Evolutionary conservation across 2,113 vertebrate genomes (phyloP), one percentile per base, ranked within the genome.

Genomic region (Corythoichthys haematopterus): DNA sequence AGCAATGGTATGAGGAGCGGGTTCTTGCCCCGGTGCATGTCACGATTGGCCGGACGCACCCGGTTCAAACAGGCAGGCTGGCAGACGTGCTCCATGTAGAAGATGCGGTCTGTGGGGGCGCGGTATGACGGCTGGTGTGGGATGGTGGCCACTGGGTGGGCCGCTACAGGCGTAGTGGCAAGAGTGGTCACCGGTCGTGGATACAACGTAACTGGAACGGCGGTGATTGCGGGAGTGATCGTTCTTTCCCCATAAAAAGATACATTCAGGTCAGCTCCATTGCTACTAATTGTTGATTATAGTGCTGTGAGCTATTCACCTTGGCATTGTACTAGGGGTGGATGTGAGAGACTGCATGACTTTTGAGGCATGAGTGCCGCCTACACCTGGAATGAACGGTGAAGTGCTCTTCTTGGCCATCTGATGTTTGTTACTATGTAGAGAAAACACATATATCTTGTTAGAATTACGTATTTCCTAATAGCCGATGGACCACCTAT

Each of bases 361-460:
- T 75, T 79, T 90, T 6, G 89, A 87, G 40, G 86, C 81, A 3
- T 88, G 86, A 13, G 88, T 88, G 50, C 88, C 89, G 47, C 89
- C 89, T 4, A 87, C 78, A 0, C 87, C 80, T 0, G 90, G 78
- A 36, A 85, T 1, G 87, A 95, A 88, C 46, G 93, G 92, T 38
- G 97, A 94, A 0, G 97, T 98, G 73, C 96, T 99, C 80, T 98
- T 99, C 88, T 97, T 98, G 50, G 95, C 96, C 88, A 99, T 95
- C 78, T 98, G 96, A 80, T 94, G 94, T 72, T 94, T 95, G 76
- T 87, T 93, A 3, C 92, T 91, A 9, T 53, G 40, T 2, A 66
- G 9, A 63, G 20, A 65, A 40, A 62, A 7, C 37, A 36, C 57
- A 62, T 10, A 40, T 40, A 38, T 60, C 7, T 38, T 28, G 60